phyloP scores from a whole-genome alignment of 2,113 vertebrate species.

The Otus sunia region DNA sequence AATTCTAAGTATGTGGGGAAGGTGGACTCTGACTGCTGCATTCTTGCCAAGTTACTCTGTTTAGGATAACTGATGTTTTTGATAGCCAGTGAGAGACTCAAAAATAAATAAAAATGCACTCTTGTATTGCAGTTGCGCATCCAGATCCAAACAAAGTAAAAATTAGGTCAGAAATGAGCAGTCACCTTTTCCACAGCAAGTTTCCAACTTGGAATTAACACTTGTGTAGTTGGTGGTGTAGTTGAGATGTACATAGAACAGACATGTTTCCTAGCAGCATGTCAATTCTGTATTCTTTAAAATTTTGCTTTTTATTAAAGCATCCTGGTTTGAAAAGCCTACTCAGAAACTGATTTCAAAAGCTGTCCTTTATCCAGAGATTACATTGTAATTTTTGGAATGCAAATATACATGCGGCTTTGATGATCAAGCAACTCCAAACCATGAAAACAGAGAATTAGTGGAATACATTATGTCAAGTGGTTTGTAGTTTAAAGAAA shows the following conservation, averaged over 20 bases:
- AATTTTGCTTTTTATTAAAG: background rate
- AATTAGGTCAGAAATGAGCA: background rate
- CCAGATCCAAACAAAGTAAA: background rate
- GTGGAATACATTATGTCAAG: background rate
- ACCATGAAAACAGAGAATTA: background rate
- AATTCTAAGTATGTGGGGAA: background rate
- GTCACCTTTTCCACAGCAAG: background rate
- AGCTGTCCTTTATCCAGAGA: background rate
- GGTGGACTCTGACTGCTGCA: background rate
- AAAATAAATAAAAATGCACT: background rate
- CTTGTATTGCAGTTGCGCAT: background rate
- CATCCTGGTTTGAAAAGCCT: background rate
- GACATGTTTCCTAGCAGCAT: background rate
- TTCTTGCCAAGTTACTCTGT: background rate
- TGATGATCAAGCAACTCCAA: background rate
- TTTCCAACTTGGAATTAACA: background rate
- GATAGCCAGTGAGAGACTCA: background rate
- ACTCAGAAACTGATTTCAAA: background rate
- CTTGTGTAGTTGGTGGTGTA: background rate
- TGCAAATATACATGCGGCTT: background rate
- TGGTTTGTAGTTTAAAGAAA: background rate
- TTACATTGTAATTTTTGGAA: background rate
- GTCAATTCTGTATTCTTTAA: background rate
- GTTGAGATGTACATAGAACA: background rate
- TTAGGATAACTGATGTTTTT: background rate